phyloP scores from a whole-genome alignment of 2,113 vertebrate species.

The Bubo scandiacus region DNA sequence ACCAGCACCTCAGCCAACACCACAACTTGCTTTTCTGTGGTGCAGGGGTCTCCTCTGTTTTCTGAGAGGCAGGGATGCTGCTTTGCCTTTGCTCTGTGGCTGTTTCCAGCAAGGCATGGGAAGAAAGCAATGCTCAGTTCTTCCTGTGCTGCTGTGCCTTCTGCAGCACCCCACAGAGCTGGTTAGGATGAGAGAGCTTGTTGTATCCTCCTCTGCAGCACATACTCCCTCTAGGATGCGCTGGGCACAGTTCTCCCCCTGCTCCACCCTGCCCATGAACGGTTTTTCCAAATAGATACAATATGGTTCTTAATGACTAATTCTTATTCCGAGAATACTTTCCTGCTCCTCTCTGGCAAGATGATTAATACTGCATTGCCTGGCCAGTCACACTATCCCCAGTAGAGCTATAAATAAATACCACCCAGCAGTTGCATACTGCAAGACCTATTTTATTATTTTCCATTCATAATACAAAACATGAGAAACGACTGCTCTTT shows the following conservation, averaged over 20 bases:
- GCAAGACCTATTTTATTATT: constrained; percentile 47
- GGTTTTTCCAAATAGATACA: not conserved
- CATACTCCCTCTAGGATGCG: not conserved
- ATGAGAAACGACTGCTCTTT: not conserved
- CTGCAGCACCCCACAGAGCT: not conserved
- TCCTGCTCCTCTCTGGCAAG: not conserved
- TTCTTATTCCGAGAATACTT: constrained; percentile 43
- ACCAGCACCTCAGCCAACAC: not conserved
- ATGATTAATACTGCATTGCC: constrained; percentile 50
- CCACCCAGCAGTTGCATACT: constrained; percentile 31
- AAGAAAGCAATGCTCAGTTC: not conserved
- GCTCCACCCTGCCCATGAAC: not conserved
- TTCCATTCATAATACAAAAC: constrained; percentile 55
- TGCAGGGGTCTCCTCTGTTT: not conserved
- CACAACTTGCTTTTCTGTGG: not conserved
- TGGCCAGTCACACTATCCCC: constrained; percentile 44
- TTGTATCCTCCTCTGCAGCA: not conserved
- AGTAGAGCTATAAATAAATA: constrained; percentile 59
- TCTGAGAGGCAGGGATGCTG: not conserved
- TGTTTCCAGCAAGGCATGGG: not conserved
- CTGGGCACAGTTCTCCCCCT: not conserved
- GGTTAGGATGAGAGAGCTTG: not conserved
- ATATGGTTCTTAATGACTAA: not conserved
- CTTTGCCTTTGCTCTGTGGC: not conserved
- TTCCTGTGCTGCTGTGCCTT: fast-evolving